Base-by-base conservation (phyloP, 64 coral and sea anemone species). In the Stichodactyla mertensii region DNA sequence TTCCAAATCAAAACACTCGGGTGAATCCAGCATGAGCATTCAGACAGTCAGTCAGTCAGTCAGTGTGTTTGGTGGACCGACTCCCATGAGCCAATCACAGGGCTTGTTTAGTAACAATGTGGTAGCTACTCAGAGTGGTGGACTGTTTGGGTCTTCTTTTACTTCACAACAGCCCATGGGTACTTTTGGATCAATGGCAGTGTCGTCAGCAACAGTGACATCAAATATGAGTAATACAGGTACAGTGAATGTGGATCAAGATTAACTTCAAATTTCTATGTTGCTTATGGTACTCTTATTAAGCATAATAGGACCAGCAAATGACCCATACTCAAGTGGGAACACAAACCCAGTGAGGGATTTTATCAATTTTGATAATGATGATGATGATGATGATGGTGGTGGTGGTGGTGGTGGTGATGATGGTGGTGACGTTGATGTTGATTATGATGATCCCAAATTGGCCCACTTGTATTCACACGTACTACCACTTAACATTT, bases 41-140 rank as follows among this genome's bases (percentile, higher is more conserved):
- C 62, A 52, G n/a, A n/a, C 64, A 86, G n/a, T 77, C 55, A 56
- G 52, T 45, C 85, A 83, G 13, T 90, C 88, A 67, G 24, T 11
- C 23, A 83, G 12, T 23, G n/a, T 87, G 14, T 91, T 84, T 90
- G 69, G 71, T 88, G 77, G 86, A 60, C 28, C 7, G 31, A 54
- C 55, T 4, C 69, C 78, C 74, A 87, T 62, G 56, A 52, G 85
- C 70, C 92, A 94, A 64, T 14, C 88, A 88, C 61, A 77, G 61
- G 52, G 55, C 14, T 61, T 78, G 15, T 78, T 90, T 89, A 82
- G 87, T 51, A 20, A 22, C n/a, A 57, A 87, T 74, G 87, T 56
- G 11, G 57, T 4, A 59, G 70, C 57, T 20, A 77, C 14, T 86
- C 18, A 58, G 5, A 52, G 53, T 57, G 18, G 26, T 51, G 55